A percentile compares a stretch with the other conserved stretches of the same genome.
phyloP scores from a whole-genome alignment of 2,888 invertebrate genomes.

The Cremastinae sp. region DNA sequence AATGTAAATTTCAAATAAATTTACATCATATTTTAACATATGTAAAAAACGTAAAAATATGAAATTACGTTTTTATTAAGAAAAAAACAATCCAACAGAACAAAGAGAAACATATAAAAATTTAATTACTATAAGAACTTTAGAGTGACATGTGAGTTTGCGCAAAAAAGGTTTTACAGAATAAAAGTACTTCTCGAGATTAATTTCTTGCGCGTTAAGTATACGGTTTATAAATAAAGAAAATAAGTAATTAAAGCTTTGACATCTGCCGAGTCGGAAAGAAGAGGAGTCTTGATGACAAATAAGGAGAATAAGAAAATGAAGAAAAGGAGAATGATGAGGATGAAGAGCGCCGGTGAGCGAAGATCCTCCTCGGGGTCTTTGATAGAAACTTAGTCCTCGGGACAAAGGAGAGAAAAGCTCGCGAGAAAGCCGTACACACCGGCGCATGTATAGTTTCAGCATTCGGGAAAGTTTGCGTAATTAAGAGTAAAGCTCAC shows the following conservation, averaged over 20 bases:
- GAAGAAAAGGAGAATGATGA: constrained; percentile 40
- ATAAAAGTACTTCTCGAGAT: too few relatives aligned
- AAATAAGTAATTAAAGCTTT: constrained; percentile 30
- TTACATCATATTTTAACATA: too few relatives aligned
- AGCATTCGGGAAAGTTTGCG: constrained; percentile 55
- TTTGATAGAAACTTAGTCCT: constrained; percentile 56
- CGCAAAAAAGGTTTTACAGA: too few relatives aligned
- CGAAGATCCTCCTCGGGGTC: constrained; percentile 44
- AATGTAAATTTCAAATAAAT: too few relatives aligned
- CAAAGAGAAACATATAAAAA: too few relatives aligned
- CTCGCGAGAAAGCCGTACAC: constrained; percentile 28
- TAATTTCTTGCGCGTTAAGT: too few relatives aligned
- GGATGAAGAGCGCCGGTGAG: constrained; percentile 25
- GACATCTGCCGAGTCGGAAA: constrained; percentile 18
- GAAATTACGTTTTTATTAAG: too few relatives aligned
- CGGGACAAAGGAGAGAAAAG: constrained; percentile 14
- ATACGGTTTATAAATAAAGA: constrained; percentile 2
- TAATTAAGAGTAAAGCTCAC: constrained; percentile 59
- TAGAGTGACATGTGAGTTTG: too few relatives aligned
- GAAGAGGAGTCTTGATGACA: background rate
- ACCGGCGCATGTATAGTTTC: constrained; percentile 34
- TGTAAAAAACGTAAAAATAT: too few relatives aligned
- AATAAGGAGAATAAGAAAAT: constrained; percentile 14
- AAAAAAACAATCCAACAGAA: too few relatives aligned
- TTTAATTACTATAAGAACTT: too few relatives aligned